Evolutionary conservation across 2,797 vertebrate genomes (phyloP), one percentile per base, ranked within the genome.

Genomic region (Chaunax sp.): DNA sequence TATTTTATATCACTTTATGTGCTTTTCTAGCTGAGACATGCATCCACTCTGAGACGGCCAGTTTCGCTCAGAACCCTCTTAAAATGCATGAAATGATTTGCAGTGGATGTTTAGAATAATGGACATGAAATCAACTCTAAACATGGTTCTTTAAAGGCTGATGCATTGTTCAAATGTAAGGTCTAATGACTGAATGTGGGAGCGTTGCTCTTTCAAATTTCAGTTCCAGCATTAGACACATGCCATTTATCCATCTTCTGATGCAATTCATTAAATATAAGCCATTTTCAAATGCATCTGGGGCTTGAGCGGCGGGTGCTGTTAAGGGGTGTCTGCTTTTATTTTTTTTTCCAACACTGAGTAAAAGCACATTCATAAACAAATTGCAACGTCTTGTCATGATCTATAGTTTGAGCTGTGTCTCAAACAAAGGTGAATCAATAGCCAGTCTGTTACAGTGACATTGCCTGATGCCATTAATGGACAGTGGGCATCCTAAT

Each of bases 401-500:
- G 82, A 81, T 65, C 40, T 81, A 66, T 68, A 50, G 80, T 77
- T 70, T 55, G 47, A 28, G 69, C 54, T 43, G 61, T 63, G 59
- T 63, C 60, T 79, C 58, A 60, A 25, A 75, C 74, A 41, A 61
- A 41, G 47, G 56, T 54, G 58, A 82, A 84, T 89, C 81, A 78
- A 84, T 88, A 77, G 2, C 59, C 74, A 49, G 75, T 83, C 85
- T 75, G 73, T 87, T 79, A 80, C 67, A 43, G 65, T 82, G 86
- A 82, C 85, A 83, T 81, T 77, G 83, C 71, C 79, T 82, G 81
- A 87, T 80, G 81, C 82, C 86, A 84, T 88, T 85, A 89, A 86
- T 85, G 82, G 86, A 87, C 78, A 84, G 76, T 72, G 80, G 83
- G 76, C 91, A 84, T 90, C 90, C 88, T 88, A 92, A 92, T 92